Evolutionary conservation across 2,113 vertebrate genomes (phyloP).

Genomic region (Cariama cristata): DNA sequence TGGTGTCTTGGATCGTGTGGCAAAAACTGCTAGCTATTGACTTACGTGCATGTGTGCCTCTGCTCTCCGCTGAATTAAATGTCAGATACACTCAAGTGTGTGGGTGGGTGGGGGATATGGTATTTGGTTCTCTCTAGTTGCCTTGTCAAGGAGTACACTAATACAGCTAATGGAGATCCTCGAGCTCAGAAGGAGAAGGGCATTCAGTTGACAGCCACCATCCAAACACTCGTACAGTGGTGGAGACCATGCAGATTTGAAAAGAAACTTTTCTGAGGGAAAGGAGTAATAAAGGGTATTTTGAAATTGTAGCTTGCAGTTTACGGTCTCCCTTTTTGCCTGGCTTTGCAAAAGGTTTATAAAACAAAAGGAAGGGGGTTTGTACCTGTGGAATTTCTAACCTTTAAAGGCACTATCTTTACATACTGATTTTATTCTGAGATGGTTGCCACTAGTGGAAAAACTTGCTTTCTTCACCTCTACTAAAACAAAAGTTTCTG

Average conservation of each 20-base stretch:
- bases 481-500: background rate
- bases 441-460: background rate
- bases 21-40: constrained; percentile 51
- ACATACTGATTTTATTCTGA: background rate
- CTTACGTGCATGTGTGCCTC: constrained; percentile 26
- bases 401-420: background rate
- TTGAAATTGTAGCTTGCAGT: background rate
- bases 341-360: background rate
- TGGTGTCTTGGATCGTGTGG: constrained; percentile 38
- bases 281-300: background rate
- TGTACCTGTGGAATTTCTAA: background rate
- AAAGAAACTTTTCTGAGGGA: background rate
- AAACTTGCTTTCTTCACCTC: background rate
- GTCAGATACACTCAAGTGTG: constrained; percentile 47
- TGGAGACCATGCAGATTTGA: background rate
- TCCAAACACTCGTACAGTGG: background rate
- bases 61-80: constrained; percentile 50
- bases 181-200: background rate
- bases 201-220: constrained; percentile 18
- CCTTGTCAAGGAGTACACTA: constrained; percentile 33
- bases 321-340: background rate
- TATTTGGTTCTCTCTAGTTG: constrained; percentile 36
- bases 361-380: background rate
- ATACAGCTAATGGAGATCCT: constrained; percentile 41
- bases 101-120: constrained; percentile 24